phyloP scores from a whole-genome alignment of 2,888 invertebrate species.

The Acanthosepion lycidas region DNA sequence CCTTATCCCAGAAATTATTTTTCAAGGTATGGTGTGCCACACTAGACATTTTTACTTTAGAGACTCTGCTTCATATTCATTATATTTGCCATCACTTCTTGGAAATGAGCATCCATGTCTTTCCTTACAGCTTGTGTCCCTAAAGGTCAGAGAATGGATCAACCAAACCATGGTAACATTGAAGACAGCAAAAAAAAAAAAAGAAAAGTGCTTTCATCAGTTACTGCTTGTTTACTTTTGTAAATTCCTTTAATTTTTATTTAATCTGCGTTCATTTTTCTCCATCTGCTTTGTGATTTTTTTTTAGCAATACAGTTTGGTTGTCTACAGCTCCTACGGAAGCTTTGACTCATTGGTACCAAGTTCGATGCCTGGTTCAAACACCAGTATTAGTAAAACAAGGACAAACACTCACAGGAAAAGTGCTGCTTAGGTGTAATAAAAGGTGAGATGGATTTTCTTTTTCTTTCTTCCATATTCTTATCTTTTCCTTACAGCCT shows the following conservation, averaged over 20 bases:
- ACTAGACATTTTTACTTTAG: no score
- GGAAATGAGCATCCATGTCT: no score
- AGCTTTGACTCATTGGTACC: constrained; percentile 99
- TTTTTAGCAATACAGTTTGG: constrained; percentile 87
- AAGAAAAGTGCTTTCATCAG: no score
- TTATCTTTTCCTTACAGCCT: background rate
- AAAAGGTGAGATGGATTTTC: constrained; percentile 80
- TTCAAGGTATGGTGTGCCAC: no score
- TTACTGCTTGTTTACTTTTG: background rate
- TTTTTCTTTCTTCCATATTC: background rate
- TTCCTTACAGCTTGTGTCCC: no score
- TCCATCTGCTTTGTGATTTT: background rate
- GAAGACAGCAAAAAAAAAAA: no score
- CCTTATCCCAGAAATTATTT: no score
- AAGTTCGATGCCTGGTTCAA: constrained; percentile 94
- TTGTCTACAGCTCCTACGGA: constrained; percentile 97
- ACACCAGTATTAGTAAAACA: constrained; percentile 95
- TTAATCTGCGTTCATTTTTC: background rate
- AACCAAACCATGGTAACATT: background rate
- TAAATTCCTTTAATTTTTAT: background rate
- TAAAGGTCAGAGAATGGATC: background rate
- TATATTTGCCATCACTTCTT: no score
- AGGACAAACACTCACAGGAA: constrained; percentile 91
- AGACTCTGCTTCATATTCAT: no score
- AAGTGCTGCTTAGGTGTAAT: constrained; percentile 91